These are phyloP conservation scores for Anser brachyrhynchus DNA, from an alignment of 2,113 vertebrate species.

Conservation along the genomic window DNA sequence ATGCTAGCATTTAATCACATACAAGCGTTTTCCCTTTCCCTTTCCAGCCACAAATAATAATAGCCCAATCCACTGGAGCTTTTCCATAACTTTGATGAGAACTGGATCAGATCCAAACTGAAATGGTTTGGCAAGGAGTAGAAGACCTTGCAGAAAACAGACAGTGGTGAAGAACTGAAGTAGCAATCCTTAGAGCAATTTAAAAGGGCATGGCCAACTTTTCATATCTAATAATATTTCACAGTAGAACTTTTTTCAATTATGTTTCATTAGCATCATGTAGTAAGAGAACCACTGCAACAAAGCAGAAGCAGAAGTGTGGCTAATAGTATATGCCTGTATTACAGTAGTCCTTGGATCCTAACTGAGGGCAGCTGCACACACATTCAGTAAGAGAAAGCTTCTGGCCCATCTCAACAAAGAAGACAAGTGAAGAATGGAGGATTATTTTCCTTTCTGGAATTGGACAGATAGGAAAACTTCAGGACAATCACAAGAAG, in stretches of 20 bases:
- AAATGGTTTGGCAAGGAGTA: slow-evolving; percentile 12
- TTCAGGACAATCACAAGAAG: background rate
- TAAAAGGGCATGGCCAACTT: background rate
- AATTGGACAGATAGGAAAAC: background rate
- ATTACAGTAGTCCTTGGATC: background rate
- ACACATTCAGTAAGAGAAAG: background rate
- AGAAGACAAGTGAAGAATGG: background rate
- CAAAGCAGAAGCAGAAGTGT: background rate
- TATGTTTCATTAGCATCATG: background rate
- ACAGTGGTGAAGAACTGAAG: background rate
- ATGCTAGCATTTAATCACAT: slow-evolving; percentile 21
- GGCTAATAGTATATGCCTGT: background rate
- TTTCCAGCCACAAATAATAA: slow-evolving; percentile 31
- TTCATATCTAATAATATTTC: background rate
- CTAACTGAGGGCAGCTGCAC: background rate
- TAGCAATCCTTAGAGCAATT: background rate
- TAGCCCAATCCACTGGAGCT: slow-evolving; percentile 13
- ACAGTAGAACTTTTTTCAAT: background rate
- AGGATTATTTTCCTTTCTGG: background rate
- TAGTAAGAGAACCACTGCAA: background rate
- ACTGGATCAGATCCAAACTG: background rate
- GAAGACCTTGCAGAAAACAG: slow-evolving; percentile 15
- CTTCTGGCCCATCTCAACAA: background rate
- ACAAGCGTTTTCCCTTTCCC: background rate
- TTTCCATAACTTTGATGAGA: slow-evolving; percentile 33